These are phyloP conservation scores for Ameiurus melas DNA, from an alignment of 2,113 vertebrate genomes.

Conservation along the genomic window DNA sequence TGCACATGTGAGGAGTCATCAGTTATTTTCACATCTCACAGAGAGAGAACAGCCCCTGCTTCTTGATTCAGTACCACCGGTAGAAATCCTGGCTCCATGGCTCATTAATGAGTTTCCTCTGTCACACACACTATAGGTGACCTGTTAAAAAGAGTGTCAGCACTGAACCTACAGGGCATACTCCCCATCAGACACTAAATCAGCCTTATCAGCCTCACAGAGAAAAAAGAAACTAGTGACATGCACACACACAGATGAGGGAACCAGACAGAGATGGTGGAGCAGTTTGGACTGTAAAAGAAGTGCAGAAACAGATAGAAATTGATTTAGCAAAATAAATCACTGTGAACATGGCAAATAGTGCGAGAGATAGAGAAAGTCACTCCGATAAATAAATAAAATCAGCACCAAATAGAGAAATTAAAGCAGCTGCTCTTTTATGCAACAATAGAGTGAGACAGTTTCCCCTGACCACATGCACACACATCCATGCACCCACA, in stretches of 20 bases:
- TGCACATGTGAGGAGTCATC: neutral
- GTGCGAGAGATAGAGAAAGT: conserved; percentile 8
- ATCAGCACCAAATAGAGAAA: neutral
- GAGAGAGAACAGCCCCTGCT: neutral
- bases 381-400: neutral
- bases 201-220: conserved; percentile 50
- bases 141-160: conserved; percentile 32
- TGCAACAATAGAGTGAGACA: neutral
- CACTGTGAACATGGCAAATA: neutral
- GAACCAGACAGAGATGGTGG: conserved; percentile 1
- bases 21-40: neutral
- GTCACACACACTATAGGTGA: conserved; percentile 43
- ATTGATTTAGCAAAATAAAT: conserved; percentile 6
- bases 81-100: neutral
- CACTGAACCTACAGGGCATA: conserved; percentile 36
- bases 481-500: conserved; percentile 11
- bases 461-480: neutral
- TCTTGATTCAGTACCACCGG: neutral
- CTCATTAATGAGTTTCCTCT: conserved; percentile 29
- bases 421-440: conserved; percentile 21
- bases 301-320: neutral
- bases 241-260: conserved; percentile 28
- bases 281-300: conserved; percentile 23
- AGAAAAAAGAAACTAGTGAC: neutral
- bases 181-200: conserved; percentile 51